Conservation (phyloP, 1,140 invertebrate genomes). For the Zeugodacus cucurbitae region DNA sequence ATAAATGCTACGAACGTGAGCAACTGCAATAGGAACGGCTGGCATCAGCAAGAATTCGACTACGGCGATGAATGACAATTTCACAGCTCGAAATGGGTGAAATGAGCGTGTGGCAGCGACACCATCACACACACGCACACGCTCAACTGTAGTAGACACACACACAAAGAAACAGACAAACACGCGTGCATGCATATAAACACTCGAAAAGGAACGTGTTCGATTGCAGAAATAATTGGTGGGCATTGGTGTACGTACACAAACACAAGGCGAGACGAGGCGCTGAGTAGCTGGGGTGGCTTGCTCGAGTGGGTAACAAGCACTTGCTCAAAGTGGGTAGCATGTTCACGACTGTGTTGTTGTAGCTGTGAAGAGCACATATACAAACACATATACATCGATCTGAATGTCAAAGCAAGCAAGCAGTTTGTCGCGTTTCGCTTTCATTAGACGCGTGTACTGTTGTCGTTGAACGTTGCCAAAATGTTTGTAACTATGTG, state of each 20-base stretch:
- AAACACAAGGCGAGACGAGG: neutral
- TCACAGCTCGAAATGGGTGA: neutral
- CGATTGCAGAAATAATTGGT: constrained; percentile 20
- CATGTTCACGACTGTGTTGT: neutral
- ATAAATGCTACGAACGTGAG: constrained; percentile 25
- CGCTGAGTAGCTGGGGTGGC: neutral
- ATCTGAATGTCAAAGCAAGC: neutral
- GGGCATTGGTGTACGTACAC: neutral
- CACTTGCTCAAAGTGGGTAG: neutral
- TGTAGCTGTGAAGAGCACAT: neutral
- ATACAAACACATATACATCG: too few relatives aligned
- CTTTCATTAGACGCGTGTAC: neutral
- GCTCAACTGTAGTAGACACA: neutral
- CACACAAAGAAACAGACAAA: neutral
- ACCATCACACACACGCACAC: neutral
- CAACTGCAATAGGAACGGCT: neutral
- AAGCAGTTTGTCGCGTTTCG: neutral
- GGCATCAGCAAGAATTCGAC: constrained; percentile 14
- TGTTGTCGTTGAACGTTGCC: neutral
- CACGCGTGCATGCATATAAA: neutral
- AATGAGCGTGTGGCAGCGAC: too few relatives aligned
- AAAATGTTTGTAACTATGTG: neutral
- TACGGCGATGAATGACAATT: neutral
- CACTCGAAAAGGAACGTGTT: neutral
- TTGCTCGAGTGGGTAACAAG: neutral